Evolutionary conservation across 37 sponge, comb jelly and placozoan genomes (phyloP).

Genomic region (Dysidea cf. avara): DNA sequence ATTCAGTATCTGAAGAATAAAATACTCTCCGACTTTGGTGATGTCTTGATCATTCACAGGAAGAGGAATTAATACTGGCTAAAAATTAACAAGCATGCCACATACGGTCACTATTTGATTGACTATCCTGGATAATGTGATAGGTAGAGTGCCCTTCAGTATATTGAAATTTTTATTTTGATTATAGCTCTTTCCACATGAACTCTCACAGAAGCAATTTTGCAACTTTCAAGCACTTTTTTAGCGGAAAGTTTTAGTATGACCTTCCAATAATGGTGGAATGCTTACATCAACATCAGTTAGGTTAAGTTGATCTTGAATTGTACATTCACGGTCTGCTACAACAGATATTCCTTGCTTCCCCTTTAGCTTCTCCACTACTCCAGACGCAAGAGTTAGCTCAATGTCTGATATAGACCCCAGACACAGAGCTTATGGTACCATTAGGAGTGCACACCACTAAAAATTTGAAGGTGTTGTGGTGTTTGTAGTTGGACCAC

Average conservation of each 20-base stretch:
- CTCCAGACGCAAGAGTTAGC: background rate
- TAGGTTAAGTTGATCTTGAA: background rate
- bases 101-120: too few species aligned
- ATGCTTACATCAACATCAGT: constrained; percentile 16
- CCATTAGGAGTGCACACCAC: background rate
- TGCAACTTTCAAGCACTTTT: constrained; percentile 21
- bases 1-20: too few species aligned
- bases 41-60: too few species aligned
- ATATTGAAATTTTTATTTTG: too few species aligned
- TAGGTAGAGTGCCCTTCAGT: too few species aligned
- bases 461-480: background rate
- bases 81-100: too few species aligned
- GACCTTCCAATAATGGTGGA: constrained; percentile 38
- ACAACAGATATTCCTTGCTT: background rate
- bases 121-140: too few species aligned
- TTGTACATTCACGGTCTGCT: constrained; percentile 13
- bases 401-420: background rate
- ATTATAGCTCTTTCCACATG: constrained; percentile 52
- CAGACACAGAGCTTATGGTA: background rate
- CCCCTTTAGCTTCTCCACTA: background rate
- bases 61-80: too few species aligned
- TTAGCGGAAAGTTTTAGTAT: constrained; percentile 23
- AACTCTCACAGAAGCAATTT: constrained; percentile 31
- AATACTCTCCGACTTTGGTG: too few species aligned
- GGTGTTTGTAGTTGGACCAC: background rate